Evolutionary conservation across 2,888 invertebrate species (phyloP), one percentile per base, ranked within the genome.

Genomic region (Chaetoderma sp.): DNA sequence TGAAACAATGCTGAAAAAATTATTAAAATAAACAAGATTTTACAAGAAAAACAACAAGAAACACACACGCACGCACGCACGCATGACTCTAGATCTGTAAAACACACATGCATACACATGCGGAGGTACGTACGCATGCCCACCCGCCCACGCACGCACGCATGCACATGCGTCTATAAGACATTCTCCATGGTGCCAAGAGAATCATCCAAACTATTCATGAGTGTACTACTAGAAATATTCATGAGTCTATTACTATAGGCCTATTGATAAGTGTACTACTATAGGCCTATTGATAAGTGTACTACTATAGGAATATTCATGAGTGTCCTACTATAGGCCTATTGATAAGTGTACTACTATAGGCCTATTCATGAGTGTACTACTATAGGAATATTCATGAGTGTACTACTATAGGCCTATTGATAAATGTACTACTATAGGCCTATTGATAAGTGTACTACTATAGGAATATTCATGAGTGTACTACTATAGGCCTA

Each of bases 41-140:
- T 23, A 23, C 45, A 23, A 13, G 45, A 23, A 23, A 21, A 23
- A 8, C 45, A 23, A 13, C 45, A 45, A 13, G 45, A 45, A 13
- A 23, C 21, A 23, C 45, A 45, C 25, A 23, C 21, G 25, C 18
- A 10, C 23, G 52, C 27, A 25, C 23, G 25, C 27, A 25, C 13
- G 27, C 23, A 1, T 13, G 18, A 18, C 52, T 25, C 27, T 18
- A 16, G n/a, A 18, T n/a, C 49, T 13, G 13, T 25, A 23, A 25
- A 10, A 54, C 25, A 54, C 27, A 54, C 25, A 54, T 32, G 28
- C 54, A 54, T 32, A 54, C 54, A 54, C 25, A 54, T 32, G 64
- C 47, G 39, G 47, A 57, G 87, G 57, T 64, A 52, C 36, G 49
- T 18, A 62, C 42, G n/a, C n/a, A n/a, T n/a, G n/a, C n/a, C n/a